phyloP scores from a whole-genome alignment of 2,888 invertebrate genomes.

The Pedicia rivosa region DNA sequence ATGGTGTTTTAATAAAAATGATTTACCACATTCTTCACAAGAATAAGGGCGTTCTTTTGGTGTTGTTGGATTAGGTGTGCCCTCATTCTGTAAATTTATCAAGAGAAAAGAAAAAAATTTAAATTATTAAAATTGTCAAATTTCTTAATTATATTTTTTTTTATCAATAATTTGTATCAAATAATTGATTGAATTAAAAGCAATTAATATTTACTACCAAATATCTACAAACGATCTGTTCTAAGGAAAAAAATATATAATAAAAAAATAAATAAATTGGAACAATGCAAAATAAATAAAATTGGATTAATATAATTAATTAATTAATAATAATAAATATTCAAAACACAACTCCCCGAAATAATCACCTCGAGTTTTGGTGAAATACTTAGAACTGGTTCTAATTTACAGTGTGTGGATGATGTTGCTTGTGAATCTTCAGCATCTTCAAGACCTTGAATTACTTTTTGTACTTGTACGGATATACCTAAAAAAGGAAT shows the following conservation, averaged over 20 bases:
- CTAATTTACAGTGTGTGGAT: slow-evolving; percentile 29
- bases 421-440: slow-evolving; percentile 31
- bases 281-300: neutral
- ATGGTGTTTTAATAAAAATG: slow-evolving; percentile 69
- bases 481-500: slow-evolving; percentile 22
- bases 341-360: too few species aligned
- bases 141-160: too few species aligned
- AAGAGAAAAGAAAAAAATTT: neutral
- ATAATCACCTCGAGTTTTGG: slow-evolving; percentile 25
- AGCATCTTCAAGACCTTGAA: slow-evolving; percentile 30
- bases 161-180: too few species aligned
- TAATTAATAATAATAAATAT: neutral
- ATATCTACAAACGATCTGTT: too few species aligned
- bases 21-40: slow-evolving; percentile 70
- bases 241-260: too few species aligned
- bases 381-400: slow-evolving; percentile 31
- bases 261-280: too few species aligned
- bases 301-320: too few species aligned
- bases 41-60: slow-evolving; percentile 62
- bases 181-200: too few species aligned
- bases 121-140: neutral
- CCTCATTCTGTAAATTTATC: slow-evolving; percentile 19
- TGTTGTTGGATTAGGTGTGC: slow-evolving; percentile 25
- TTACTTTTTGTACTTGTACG: slow-evolving; percentile 32
- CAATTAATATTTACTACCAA: too few species aligned